A percentile compares a stretch with the other conserved stretches of the same genome.
Conservation (phyloP, 2,797 vertebrate genomes). For the Hoplostethus atlanticus region DNA sequence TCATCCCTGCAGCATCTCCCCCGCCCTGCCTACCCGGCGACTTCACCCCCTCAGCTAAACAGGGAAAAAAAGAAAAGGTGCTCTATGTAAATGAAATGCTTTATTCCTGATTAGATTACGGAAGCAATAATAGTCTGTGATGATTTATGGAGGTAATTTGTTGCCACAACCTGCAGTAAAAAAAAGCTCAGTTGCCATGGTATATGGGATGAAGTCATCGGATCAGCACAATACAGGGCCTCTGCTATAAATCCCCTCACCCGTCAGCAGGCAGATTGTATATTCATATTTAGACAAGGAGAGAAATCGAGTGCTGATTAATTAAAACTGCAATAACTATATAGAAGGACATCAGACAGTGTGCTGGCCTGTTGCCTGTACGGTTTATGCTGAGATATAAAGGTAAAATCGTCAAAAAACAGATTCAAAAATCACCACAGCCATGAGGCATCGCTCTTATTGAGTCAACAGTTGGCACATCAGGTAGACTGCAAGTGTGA, state of each 20-base stretch:
- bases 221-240: slow-evolving; percentile 40
- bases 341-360: slow-evolving; percentile 48
- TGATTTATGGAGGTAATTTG: slow-evolving; percentile 84
- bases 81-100: slow-evolving; percentile 83
- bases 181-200: slow-evolving; percentile 57
- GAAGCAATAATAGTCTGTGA: slow-evolving; percentile 80
- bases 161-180: slow-evolving; percentile 67
- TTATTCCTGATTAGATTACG: slow-evolving; percentile 83
- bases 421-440: neutral
- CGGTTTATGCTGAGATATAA: slow-evolving; percentile 13
- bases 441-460: neutral
- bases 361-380: slow-evolving; percentile 18
- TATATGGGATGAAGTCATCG: slow-evolving; percentile 61
- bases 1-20: slow-evolving; percentile 64
- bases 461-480: slow-evolving; percentile 33
- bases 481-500: slow-evolving; percentile 1
- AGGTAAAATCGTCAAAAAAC: slow-evolving; percentile 7
- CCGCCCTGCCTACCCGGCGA: slow-evolving; percentile 47
- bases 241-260: slow-evolving; percentile 49
- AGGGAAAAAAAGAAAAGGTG: slow-evolving; percentile 33
- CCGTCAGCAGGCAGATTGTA: slow-evolving; percentile 27
- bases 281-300: slow-evolving; percentile 13
- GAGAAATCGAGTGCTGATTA: slow-evolving; percentile 5
- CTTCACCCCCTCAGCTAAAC: slow-evolving; percentile 50
- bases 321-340: neutral